These are phyloP conservation scores for Chesias legatella DNA, from an alignment of 2,888 invertebrate species.

Conservation along the genomic window DNA sequence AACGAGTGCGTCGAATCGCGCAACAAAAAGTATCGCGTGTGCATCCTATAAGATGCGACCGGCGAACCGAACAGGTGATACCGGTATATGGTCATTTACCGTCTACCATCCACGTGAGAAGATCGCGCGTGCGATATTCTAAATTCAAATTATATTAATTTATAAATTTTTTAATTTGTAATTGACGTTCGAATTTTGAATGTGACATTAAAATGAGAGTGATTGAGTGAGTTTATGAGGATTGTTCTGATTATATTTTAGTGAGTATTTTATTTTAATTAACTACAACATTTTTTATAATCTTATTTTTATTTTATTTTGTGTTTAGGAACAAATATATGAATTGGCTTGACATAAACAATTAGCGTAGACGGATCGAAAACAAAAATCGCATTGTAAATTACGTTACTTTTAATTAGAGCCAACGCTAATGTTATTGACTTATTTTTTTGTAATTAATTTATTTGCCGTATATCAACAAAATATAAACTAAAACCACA, in stretches of 20 bases:
- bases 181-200: conserved; percentile 14
- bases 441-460: no score
- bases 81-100: conserved; percentile 62
- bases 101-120: conserved; percentile 52
- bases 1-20: no score
- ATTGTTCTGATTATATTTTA: conserved; percentile 15
- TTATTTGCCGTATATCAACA: no score
- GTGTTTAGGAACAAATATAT: no score
- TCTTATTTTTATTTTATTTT: no score
- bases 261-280: conserved; percentile 21
- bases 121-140: conserved; percentile 46
- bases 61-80: conserved; percentile 43
- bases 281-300: background rate
- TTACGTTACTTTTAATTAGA: no score
- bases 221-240: conserved; percentile 21
- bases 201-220: conserved; percentile 28
- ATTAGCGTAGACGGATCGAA: no score
- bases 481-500: no score
- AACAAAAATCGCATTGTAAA: no score
- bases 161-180: conserved; percentile 31
- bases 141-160: conserved; percentile 27
- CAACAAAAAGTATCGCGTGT: conserved; percentile 20
- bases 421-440: no score
- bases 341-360: no score
- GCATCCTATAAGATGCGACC: conserved; percentile 32